Evolutionary conservation across 2,888 invertebrate species (phyloP).

Genomic region (Leptopilina myrica): DNA sequence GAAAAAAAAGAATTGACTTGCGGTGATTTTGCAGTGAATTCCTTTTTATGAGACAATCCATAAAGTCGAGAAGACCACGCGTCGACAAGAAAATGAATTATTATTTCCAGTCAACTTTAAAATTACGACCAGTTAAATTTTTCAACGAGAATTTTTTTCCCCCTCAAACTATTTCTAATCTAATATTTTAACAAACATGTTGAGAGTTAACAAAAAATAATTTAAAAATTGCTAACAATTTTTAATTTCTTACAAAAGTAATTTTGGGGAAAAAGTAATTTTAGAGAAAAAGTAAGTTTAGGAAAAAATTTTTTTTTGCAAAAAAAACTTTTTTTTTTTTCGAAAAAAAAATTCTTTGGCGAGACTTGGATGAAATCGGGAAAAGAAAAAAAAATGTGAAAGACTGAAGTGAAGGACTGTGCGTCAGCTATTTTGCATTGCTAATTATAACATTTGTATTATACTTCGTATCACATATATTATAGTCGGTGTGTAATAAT

Average conservation of each 20-base stretch:
- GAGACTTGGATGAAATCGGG: not conserved
- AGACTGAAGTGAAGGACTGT: conserved; percentile 28
- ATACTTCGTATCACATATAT: conserved; percentile 12
- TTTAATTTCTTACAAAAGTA: no score
- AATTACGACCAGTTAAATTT: conserved; percentile 47
- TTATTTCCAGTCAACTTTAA: conserved; percentile 56
- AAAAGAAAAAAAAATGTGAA: conserved; percentile 21
- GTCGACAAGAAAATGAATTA: conserved; percentile 54
- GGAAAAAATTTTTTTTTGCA: not conserved
- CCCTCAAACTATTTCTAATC: conserved; percentile 35
- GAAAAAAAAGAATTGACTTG: conserved; percentile 1
- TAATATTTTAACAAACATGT: not conserved
- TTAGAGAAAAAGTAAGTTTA: no score
- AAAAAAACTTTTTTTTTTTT: not conserved
- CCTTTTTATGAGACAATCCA: conserved; percentile 32
- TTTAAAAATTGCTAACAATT: no score
- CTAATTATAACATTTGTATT: conserved; percentile 33
- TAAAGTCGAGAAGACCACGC: not conserved
- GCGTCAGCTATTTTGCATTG: conserved; percentile 39
- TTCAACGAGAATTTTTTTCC: conserved; percentile 42
- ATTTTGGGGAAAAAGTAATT: no score
- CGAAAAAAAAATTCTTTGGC: conserved; percentile 8
- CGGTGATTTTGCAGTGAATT: conserved; percentile 32
- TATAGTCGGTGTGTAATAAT: conserved; percentile 32
- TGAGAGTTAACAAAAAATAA: no score